Evolutionary conservation across 2,797 vertebrate species (phyloP), one percentile per base, ranked within the genome.

Genomic region (Gymnodraco acuticeps): DNA sequence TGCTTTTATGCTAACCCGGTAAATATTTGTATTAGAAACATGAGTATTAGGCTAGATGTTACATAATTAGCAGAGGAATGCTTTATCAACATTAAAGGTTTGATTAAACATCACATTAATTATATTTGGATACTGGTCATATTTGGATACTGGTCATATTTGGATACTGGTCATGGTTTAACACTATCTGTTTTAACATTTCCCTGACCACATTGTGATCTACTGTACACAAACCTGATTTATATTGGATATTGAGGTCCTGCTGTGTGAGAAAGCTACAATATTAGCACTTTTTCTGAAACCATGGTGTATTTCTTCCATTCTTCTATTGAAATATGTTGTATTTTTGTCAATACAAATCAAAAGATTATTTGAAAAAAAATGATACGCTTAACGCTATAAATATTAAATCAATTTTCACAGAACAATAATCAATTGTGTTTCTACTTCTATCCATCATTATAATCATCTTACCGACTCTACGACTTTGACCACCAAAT

Each of bases 391-490:
- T 17, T 27, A 31, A 31, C 38, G 64, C n/a, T 15, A 51, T n/a
- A 47, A 11, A 23, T 47, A 11, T 14, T 41, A 33, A n/a, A 59
- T 50, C 3, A 5, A 33, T 53, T 23, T 46, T 51, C 5, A 2
- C 2, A 46, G 33, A 56, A 16, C 17, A 60, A 20, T 51, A 43
- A 46, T 68, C 6, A 53, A 27, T 43, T 63, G 14, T n/a, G 41
- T 9, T 50, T 10, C 9, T 66, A 17, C 20, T 45, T 58, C 17
- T 31, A 60, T 65, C 9, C 41, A 33, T 45, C 8, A 56, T 33
- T 41, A 5, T 7, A 19, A 33, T 85, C 14, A n/a, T 78, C 95
- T 96, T 94, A 97, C 96, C 96, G 95, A 94, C 14, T 95, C 95
- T 64, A 93, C 89, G 0, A 89, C 94, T 81, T 82, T 92, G 83